Base-by-base conservation (phyloP, 1,140 invertebrate species). In the Papilio xuthus region DNA sequence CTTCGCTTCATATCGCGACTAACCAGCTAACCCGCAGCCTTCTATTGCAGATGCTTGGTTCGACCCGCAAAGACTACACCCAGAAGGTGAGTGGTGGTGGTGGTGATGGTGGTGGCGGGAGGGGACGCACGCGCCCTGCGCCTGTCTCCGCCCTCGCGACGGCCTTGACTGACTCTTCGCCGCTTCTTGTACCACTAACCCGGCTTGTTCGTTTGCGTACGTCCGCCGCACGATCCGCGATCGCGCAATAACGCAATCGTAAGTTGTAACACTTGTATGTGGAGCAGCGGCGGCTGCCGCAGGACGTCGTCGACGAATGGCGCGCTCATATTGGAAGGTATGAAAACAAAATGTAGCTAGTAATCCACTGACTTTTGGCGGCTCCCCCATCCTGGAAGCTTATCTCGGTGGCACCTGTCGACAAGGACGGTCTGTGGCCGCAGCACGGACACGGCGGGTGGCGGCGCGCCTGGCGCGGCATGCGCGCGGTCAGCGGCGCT, bases 31-130 rank as follows among this genome's bases (percentile, higher is more conserved):
- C 90, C 83, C 88, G 87, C 90, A 85, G 90, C 89, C 90, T 93
- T 95, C 95, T 94, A 95, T 97, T 97, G 87, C 97, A 97, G 97
- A 97, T 96, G 96, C 97, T 94, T 98, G 97, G 97, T 97, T 98
- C 95, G 97, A 97, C 92, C 97, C 97, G 86, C 96, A 97, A 94
- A 96, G 96, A 94, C 96, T 98, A 92, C 96, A 97, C 95, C 97
- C 97, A 84, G 96, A 96, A 96, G 97, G 97, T 98, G 96, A 97
- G 96, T 95, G 87, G 79, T 84, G 81, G 56, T 56, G n/a, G n/a
- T 26, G 78, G 42, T 75, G 78, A 26, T 75, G 77, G 78, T 78
- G 81, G 82, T 42, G 63, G 63, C 78, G 84, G 77, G 78, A 9
- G 42, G 13, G 18, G 50, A 37, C 75, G 41, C 77, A 15, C 42